These are phyloP conservation scores for Oligia latruncula DNA, from an alignment of 2,888 invertebrate species.

Conservation along the genomic window DNA sequence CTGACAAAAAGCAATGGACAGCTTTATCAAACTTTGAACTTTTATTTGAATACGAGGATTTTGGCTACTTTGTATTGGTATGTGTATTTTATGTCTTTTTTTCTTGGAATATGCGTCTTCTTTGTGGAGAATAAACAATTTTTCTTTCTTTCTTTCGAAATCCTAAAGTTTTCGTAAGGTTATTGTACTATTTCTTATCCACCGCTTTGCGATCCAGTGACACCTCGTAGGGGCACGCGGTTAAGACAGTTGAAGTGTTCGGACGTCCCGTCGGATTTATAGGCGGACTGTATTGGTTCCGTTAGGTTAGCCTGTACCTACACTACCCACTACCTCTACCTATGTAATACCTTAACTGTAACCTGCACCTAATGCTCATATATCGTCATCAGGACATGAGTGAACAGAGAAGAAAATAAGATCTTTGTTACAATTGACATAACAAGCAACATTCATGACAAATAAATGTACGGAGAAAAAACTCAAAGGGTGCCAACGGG, in stretches of 20 bases:
- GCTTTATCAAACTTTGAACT: no score
- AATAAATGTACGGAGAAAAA: background rate
- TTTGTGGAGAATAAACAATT: background rate
- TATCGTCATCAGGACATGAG: conserved; percentile 10
- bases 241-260: conserved; percentile 88
- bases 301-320: conserved; percentile 62
- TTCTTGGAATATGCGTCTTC: background rate
- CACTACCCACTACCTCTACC: conserved; percentile 26
- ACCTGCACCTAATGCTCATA: conserved; percentile 25
- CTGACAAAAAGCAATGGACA: no score
- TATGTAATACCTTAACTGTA: conserved; percentile 14
- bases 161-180: background rate
- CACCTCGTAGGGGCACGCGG: conserved; percentile 74
- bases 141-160: background rate
- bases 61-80: no score
- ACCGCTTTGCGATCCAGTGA: conserved; percentile 27
- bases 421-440: no score
- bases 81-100: no score
- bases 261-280: conserved; percentile 87
- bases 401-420: background rate
- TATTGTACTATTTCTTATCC: conserved; percentile 47
- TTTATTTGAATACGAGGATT: no score
- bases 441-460: background rate
- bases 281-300: conserved; percentile 87
- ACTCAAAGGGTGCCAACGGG: no score